phyloP scores from a whole-genome alignment of 2,113 vertebrate genomes.

The Hyaena hyaena region DNA sequence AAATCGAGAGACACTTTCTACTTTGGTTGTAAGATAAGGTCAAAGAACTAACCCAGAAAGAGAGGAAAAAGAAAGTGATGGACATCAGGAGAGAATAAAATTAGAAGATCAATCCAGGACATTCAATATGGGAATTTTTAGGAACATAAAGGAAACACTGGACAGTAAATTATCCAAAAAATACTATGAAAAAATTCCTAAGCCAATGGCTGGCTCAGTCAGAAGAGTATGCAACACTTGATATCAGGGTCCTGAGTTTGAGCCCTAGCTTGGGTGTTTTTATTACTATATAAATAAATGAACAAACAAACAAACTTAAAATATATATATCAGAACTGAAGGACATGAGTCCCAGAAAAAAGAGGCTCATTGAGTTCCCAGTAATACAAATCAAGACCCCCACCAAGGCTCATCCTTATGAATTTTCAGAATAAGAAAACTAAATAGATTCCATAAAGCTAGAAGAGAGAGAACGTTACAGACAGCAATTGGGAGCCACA shows the following conservation, averaged over 20 bases:
- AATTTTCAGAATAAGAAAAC: background rate
- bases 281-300: background rate
- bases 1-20: background rate
- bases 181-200: background rate
- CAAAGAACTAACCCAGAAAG: background rate
- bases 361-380: background rate
- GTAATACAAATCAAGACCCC: background rate
- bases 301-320: background rate
- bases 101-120: background rate
- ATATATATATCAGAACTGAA: background rate
- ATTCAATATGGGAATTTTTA: background rate
- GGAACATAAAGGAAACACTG: background rate
- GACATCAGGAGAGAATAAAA: background rate
- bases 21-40: background rate
- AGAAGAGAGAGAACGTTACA: background rate
- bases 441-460: background rate
- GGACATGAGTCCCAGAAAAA: background rate
- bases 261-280: background rate
- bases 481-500: background rate
- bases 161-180: background rate
- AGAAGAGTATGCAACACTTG: background rate
- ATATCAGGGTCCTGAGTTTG: background rate
- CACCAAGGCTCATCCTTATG: background rate
- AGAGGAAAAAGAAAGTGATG: background rate
- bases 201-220: background rate